Evolutionary conservation across 2,888 invertebrate genomes (phyloP).

Genomic region (Hirtodrosophila duncani): DNA sequence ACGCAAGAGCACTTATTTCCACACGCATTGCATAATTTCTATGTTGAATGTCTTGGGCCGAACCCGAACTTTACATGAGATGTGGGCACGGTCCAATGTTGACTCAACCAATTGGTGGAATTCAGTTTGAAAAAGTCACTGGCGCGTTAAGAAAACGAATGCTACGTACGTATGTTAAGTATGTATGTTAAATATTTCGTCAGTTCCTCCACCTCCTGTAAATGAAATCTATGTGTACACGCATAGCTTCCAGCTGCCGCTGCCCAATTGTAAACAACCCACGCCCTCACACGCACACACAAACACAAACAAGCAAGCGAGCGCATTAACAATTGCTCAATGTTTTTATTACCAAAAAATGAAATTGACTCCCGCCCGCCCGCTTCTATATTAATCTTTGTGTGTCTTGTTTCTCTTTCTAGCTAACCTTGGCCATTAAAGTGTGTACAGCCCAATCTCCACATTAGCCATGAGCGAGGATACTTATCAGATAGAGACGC

Average conservation of each 20-base stretch:
- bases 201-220: conserved; percentile 12
- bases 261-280: conserved; percentile 54
- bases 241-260: conserved; percentile 17
- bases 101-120: too few relatives aligned
- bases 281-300: conserved; percentile 32
- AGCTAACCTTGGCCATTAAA: too few relatives aligned
- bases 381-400: conserved; percentile 25
- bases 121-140: conserved; percentile 33
- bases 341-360: conserved; percentile 16
- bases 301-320: neutral
- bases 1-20: conserved; percentile 56
- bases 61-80: too few relatives aligned
- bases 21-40: conserved; percentile 60
- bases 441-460: conserved; percentile 29
- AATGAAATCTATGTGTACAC: conserved; percentile 12
- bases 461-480: conserved; percentile 64
- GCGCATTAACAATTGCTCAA: neutral
- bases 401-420: conserved; percentile 12
- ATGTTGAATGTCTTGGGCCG: conserved; percentile 28
- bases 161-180: neutral
- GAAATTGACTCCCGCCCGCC: neutral
- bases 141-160: conserved; percentile 44
- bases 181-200: conserved; percentile 21
- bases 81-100: too few relatives aligned
- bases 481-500: conserved; percentile 79